Percentiles rank a stretch among this genome's conserved stretches.
Evolutionary conservation across 2,797 vertebrate genomes (phyloP).

Genomic region (Rallus crepitans): DNA sequence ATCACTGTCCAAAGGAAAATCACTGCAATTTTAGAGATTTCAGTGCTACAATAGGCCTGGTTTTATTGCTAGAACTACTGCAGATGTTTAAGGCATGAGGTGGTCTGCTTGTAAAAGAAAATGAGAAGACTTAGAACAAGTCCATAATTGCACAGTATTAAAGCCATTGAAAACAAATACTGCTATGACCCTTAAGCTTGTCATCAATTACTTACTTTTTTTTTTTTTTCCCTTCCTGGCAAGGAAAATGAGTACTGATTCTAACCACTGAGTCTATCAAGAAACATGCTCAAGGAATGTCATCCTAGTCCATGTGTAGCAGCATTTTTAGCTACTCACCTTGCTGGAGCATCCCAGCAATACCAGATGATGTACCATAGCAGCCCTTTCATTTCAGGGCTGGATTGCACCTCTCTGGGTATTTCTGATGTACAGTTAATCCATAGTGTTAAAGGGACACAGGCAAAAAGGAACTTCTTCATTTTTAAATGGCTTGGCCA

Average conservation of each 20-base stretch:
- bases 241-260: neutral
- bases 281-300: neutral
- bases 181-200: neutral
- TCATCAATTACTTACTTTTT: neutral
- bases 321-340: neutral
- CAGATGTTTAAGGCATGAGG: neutral
- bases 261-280: neutral
- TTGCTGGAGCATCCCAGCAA: neutral
- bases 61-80: neutral
- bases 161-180: neutral
- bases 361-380: neutral
- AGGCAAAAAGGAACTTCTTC: neutral
- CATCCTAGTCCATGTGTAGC: neutral
- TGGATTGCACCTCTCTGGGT: neutral
- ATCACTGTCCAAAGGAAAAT: conserved; percentile 12
- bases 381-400: neutral
- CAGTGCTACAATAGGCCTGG: neutral
- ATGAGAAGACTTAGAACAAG: conserved; percentile 6
- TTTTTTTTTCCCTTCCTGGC: neutral
- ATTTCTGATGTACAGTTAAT: neutral
- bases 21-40: conserved; percentile 5
- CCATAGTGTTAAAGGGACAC: neutral
- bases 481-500: neutral
- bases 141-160: neutral
- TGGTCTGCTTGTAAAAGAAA: neutral